Evolutionary conservation across 2,797 vertebrate genomes (phyloP).

Genomic region (Sandelia bainsii): DNA sequence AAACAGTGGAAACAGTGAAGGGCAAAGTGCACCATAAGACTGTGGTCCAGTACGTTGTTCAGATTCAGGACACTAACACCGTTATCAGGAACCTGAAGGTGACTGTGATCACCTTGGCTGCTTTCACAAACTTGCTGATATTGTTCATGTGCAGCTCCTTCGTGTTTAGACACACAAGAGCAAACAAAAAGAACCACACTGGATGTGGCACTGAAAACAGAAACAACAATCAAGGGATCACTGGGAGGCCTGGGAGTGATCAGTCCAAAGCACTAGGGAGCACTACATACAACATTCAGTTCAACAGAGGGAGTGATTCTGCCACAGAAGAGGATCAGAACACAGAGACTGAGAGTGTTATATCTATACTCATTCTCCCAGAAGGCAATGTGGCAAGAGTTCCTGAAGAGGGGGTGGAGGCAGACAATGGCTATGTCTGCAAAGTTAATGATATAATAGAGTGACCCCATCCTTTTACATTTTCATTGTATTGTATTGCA

Average conservation of each 20-base stretch:
- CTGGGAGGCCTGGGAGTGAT: background rate
- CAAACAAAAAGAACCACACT: background rate
- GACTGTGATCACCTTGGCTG: background rate
- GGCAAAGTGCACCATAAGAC: constrained; percentile 21
- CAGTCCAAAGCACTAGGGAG: background rate
- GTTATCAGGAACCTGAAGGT: background rate
- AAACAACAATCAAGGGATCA: background rate
- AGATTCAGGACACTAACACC: background rate
- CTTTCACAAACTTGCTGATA: background rate
- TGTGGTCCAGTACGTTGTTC: constrained; percentile 32
- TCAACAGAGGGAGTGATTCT: too few species aligned
- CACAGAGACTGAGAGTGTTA: too few species aligned
- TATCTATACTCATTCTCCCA: too few species aligned
- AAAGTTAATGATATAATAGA: too few species aligned
- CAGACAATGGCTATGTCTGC: too few species aligned
- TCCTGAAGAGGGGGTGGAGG: too few species aligned
- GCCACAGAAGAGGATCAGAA: too few species aligned
- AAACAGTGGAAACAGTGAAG: constrained; percentile 45
- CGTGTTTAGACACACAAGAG: accelerated
- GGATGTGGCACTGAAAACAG: background rate
- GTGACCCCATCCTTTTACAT: too few species aligned
- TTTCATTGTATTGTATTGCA: too few species aligned
- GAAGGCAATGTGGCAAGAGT: too few species aligned
- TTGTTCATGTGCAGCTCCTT: background rate
- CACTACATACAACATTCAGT: too few species aligned